Base-by-base conservation (phyloP, 2,888 invertebrate genomes). In the Chloroclystis v-ata region DNA sequence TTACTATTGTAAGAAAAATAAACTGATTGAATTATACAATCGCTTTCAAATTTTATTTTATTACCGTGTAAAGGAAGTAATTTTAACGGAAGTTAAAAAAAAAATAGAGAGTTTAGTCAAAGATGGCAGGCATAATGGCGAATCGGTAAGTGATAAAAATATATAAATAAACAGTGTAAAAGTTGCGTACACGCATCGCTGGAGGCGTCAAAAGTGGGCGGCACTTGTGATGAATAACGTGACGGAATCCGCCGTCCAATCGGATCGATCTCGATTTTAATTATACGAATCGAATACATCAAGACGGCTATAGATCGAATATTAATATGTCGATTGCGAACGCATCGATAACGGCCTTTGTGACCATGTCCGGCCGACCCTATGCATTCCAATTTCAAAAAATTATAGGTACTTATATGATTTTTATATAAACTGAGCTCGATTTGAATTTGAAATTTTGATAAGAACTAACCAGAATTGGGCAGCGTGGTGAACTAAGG, bases 121-220 rank as follows among this genome's bases (percentile, higher is more conserved):
- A 68, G 67, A 75, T 78, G 75, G 66, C 67, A 61, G 66, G 48
- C 55, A 48, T 65, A 70, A 71, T 61, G 59, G 66, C 63, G 72
- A 73, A 65, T 65, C 63, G 66, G 71, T 70, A 67, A 54, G 57
- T 54, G 69, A 76, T 77, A 73, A 69, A 59, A 65, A 68, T 66
- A 65, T 65, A 76, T 76, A 78, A 78, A 79, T 79, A 79, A 78
- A 78, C 78, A 78, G 71, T 61, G 51, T 59, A 56, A 61, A 57
- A 59, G 61, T 59, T 82, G 82, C 84, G 82, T 82, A 78, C 72
- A 75, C 80, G 82, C 82, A 80, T 61, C 70, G 82, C 84, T 82
- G 80, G 77, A 83, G 85, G 85, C 85, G 85, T 84, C 80, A 82
- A 84, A 84, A 84, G 83, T 79, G 77, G 85, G 85, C 83, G 85